Evolutionary conservation across 2,113 vertebrate species (phyloP).

Genomic region (Mobula birostris): DNA sequence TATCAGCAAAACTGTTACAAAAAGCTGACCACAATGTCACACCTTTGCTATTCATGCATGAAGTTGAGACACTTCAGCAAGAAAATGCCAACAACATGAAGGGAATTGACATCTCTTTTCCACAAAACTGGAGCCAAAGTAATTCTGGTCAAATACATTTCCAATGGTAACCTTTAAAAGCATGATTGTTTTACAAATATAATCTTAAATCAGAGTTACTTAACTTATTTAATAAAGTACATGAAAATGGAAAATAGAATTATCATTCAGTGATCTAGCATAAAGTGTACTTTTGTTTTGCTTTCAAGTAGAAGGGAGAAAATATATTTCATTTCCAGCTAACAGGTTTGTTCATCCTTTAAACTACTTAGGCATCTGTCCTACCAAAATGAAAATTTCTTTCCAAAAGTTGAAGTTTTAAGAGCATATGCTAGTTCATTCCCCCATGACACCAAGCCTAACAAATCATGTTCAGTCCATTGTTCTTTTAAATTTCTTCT

Average conservation of each 20-base stretch:
- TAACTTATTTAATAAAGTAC: not conserved
- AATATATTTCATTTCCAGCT: not conserved
- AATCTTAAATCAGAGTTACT: not conserved
- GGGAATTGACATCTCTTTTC: no score
- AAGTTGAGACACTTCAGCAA: no score
- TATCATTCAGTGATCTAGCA: not conserved
- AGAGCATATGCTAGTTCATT: slow-evolving; percentile 5
- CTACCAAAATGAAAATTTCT: not conserved
- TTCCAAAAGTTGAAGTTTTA: not conserved
- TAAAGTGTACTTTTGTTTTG: not conserved
- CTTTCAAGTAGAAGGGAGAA: not conserved
- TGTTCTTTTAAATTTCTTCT: not conserved
- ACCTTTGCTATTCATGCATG: no score
- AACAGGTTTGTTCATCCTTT: not conserved
- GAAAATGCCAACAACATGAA: no score
- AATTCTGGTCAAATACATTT: not conserved
- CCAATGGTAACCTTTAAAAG: not conserved
- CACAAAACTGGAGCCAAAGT: not conserved
- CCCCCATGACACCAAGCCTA: not conserved
- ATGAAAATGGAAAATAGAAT: not conserved
- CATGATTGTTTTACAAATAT: not conserved
- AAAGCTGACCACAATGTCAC: no score
- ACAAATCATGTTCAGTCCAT: slow-evolving; percentile 24
- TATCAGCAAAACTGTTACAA: no score
- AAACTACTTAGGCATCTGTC: not conserved